Conservation (phyloP, 2,888 invertebrate genomes). For the Drosophila mercatorum region DNA sequence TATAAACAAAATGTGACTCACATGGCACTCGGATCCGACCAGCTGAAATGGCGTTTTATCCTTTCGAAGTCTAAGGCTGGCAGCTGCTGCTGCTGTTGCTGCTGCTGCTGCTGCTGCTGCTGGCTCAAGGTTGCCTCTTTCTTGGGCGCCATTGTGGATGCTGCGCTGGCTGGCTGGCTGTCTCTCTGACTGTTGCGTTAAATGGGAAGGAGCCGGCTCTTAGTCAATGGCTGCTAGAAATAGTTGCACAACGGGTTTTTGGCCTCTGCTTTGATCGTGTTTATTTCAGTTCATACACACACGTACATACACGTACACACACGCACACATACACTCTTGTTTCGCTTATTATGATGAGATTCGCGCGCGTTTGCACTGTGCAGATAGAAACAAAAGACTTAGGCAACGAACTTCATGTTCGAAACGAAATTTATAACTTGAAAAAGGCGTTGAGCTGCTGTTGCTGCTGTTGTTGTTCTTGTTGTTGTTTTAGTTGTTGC, state of each 20-base stretch:
- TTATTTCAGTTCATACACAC: conserved; percentile 53
- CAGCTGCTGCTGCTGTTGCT: conserved; percentile 55
- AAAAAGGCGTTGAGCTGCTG: background rate
- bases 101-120: conserved; percentile 36
- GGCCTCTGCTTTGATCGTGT: conserved; percentile 49
- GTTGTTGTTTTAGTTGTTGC: conserved; percentile 6
- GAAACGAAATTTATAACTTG: conserved; percentile 10
- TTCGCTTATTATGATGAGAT: conserved; percentile 50
- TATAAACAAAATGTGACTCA: conserved; percentile 66
- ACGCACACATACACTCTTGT: conserved; percentile 38
- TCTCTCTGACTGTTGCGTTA: background rate
- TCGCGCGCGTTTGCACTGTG: conserved; percentile 50
- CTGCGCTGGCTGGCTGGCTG: conserved; percentile 11
- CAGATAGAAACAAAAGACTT: conserved; percentile 64
- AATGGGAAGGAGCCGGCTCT: conserved; percentile 43
- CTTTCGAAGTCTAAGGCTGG: conserved; percentile 80
- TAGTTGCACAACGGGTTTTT: conserved; percentile 75
- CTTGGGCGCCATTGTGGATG: conserved; percentile 71
- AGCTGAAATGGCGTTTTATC: conserved; percentile 83
- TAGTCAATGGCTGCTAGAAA: conserved; percentile 47
- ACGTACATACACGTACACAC: conserved; percentile 18
- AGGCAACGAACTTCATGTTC: conserved; percentile 63
- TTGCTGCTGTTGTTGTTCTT: background rate
- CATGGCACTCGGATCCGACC: conserved; percentile 83
- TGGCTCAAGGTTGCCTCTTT: conserved; percentile 74